These are phyloP conservation scores for Hesperia comma DNA, from an alignment of 2,888 invertebrate species.

Conservation along the genomic window DNA sequence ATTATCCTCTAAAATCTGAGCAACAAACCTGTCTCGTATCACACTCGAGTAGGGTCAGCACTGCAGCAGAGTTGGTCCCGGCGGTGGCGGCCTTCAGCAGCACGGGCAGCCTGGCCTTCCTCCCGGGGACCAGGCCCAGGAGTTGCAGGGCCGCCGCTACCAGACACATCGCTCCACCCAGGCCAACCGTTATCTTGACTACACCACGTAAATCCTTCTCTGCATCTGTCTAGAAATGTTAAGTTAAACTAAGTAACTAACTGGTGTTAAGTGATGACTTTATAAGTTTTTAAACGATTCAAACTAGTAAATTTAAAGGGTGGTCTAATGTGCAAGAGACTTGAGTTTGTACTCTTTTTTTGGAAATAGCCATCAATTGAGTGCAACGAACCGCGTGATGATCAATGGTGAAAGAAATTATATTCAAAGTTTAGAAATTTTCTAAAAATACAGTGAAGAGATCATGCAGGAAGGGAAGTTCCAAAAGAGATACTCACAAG, in stretches of 20 bases:
- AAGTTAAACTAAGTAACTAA: neutral
- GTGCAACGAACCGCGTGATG: too few species aligned
- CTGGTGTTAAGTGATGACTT: too few species aligned
- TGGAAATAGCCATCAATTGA: too few species aligned
- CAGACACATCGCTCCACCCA: conserved; percentile 73
- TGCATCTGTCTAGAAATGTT: conserved; percentile 62
- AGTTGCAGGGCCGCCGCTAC: conserved; percentile 69
- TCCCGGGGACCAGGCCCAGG: conserved; percentile 59
- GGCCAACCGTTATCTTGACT: conserved; percentile 69
- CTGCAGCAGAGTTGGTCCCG: conserved; percentile 70
- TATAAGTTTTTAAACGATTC: too few species aligned
- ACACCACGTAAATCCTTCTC: conserved; percentile 71
- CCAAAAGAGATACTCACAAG: conserved; percentile 58
- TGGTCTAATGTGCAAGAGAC: too few species aligned
- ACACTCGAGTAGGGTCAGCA: conserved; percentile 68
- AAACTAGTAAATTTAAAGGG: too few species aligned
- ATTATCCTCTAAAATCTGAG: too few species aligned
- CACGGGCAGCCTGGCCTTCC: conserved; percentile 59
- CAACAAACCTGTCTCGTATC: conserved; percentile 65
- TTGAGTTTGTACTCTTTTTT: too few species aligned
- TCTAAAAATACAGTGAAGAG: too few species aligned
- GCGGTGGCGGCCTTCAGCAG: conserved; percentile 70
- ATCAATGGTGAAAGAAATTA: too few species aligned
- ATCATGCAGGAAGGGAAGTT: too few species aligned
- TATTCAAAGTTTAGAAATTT: neutral